A percentile compares a stretch with the other conserved stretches of the same genome.
Conservation (phyloP, 2,888 invertebrate species). For the Brassicogethes aeneus region DNA sequence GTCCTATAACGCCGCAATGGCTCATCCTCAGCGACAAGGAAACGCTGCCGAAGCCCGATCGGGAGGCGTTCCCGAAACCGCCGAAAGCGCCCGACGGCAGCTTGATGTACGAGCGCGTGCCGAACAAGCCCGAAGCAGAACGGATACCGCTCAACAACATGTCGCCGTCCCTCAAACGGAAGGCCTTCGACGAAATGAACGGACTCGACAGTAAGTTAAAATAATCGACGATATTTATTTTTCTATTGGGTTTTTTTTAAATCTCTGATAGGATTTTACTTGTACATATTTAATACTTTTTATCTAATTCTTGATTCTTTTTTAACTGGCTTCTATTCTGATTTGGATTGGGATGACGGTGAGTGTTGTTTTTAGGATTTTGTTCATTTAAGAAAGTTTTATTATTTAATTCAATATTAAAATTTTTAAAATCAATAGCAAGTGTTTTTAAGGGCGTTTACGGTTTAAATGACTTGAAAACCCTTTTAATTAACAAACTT, state of each 20-base stretch:
- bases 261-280: background rate
- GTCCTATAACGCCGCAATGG: constrained; percentile 51
- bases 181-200: constrained; percentile 83
- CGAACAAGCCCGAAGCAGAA: constrained; percentile 67
- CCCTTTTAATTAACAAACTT: too few relatives aligned
- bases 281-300: background rate
- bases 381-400: too few relatives aligned
- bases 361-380: constrained; percentile 34
- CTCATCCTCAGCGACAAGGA: constrained; percentile 63
- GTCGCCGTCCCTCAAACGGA: constrained; percentile 64
- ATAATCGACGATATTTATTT: background rate
- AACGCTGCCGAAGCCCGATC: constrained; percentile 68
- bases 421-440: too few relatives aligned
- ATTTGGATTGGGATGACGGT: constrained; percentile 58
- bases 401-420: too few relatives aligned
- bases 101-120: constrained; percentile 76
- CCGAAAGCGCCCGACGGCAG: constrained; percentile 87
- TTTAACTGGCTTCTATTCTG: constrained; percentile 51
- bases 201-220: constrained; percentile 80
- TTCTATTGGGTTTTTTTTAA: background rate
- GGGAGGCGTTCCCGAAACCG: constrained; percentile 82
- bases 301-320: constrained; percentile 24
- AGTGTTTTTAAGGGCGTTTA: too few relatives aligned
- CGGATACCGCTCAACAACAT: constrained; percentile 50
- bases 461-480: too few relatives aligned